Evolutionary conservation across 1,140 invertebrate species (phyloP).

Genomic region (Caenorhabditis inopinata): DNA sequence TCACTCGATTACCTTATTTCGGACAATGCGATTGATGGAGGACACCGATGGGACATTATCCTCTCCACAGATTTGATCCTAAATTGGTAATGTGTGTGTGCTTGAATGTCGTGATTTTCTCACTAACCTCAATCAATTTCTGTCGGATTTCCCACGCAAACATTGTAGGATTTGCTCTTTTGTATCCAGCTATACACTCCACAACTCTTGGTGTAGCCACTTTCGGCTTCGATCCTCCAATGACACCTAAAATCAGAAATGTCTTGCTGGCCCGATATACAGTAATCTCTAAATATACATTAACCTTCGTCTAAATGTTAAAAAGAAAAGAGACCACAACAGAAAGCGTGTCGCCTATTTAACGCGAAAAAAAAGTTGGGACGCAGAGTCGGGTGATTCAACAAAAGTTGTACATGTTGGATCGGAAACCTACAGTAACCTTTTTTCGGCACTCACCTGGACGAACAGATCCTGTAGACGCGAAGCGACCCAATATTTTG

Average conservation of each 20-base stretch:
- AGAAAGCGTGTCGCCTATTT: not conserved
- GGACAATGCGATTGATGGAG: conserved; percentile 83
- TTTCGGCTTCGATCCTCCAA: conserved; percentile 97
- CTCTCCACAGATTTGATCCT: conserved; percentile 93
- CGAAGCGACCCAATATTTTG: conserved; percentile 82
- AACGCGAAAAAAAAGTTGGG: no score
- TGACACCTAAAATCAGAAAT: conserved; percentile 81
- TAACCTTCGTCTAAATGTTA: no score
- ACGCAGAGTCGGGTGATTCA: no score
- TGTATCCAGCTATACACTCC: conserved; percentile 95
- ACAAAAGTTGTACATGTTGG: no score
- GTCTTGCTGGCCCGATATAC: no score
- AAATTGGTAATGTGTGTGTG: conserved; percentile 76
- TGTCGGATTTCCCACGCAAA: conserved; percentile 99
- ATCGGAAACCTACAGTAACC: not conserved
- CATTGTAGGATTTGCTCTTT: conserved; percentile 98
- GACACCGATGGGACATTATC: conserved; percentile 98
- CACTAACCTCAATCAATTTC: conserved; percentile 74
- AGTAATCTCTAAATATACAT: no score
- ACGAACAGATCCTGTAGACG: conserved; percentile 97
- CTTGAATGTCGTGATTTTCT: not conserved
- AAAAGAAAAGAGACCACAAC: not conserved
- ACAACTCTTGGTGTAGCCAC: conserved; percentile 97
- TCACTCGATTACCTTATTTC: conserved; percentile 49
- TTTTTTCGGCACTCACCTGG: conserved; percentile 69